Conservation (phyloP, 2,888 invertebrate species). For the Romanomermis culicivorax region DNA sequence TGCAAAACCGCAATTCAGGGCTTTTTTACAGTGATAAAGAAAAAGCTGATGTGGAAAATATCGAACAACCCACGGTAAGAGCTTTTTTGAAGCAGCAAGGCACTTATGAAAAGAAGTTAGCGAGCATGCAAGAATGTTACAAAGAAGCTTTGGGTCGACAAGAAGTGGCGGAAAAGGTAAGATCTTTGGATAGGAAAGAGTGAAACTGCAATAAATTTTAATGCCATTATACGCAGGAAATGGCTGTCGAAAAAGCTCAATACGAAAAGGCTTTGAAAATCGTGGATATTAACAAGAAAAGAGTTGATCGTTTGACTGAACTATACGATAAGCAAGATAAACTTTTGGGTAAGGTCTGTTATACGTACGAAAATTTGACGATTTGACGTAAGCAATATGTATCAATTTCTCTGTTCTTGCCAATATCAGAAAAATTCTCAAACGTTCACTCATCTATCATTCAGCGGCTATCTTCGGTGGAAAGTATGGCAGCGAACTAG, state of each 20-base stretch:
- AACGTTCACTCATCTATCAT: too few species aligned
- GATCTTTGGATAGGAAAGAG: neutral
- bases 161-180: constrained; percentile 30
- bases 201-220: neutral
- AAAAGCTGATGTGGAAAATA: constrained; percentile 31
- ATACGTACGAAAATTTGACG: neutral
- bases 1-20: too few species aligned
- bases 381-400: neutral
- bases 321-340: constrained; percentile 34
- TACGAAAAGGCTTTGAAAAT: constrained; percentile 26
- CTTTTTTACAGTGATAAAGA: constrained; percentile 31
- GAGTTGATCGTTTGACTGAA: constrained; percentile 30
- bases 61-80: constrained; percentile 29
- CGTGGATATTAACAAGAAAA: constrained; percentile 25
- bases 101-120: constrained; percentile 27
- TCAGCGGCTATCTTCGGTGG: constrained; percentile 36
- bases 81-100: constrained; percentile 29
- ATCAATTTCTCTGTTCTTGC: neutral
- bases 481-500: constrained; percentile 35
- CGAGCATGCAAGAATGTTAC: constrained; percentile 32
- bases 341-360: constrained; percentile 28
- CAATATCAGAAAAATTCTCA: neutral
- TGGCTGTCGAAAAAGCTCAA: constrained; percentile 27
- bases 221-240: constrained; percentile 17
- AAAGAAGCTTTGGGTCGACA: constrained; percentile 31